A percentile compares a stretch with the other conserved stretches of the same genome.
phyloP scores from a whole-genome alignment of 2,888 invertebrate species.

The Cephus runcator region DNA sequence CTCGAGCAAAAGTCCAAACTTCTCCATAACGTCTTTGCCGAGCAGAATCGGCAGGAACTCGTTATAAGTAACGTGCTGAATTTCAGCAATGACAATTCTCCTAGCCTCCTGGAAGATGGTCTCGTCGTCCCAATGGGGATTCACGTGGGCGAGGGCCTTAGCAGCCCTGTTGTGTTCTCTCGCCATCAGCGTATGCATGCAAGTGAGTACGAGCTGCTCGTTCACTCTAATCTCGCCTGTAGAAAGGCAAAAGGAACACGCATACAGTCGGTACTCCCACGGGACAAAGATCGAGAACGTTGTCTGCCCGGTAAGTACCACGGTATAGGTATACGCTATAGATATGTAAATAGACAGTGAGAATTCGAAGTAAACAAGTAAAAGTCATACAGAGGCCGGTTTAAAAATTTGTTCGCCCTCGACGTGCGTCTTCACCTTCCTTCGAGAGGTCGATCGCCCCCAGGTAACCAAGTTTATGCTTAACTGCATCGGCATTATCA shows the following conservation, averaged over 20 bases:
- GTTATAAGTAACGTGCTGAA: conserved; percentile 91
- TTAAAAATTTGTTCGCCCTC: background rate
- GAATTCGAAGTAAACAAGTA: background rate
- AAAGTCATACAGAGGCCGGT: background rate
- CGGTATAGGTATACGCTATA: background rate
- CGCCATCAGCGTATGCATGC: conserved; percentile 92
- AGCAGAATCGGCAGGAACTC: conserved; percentile 90
- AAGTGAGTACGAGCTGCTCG: conserved; percentile 88
- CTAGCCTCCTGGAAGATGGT: conserved; percentile 89
- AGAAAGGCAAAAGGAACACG: conserved; percentile 31
- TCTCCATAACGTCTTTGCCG: conserved; percentile 92
- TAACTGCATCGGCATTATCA: background rate
- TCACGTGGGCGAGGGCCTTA: conserved; percentile 78
- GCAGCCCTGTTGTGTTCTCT: conserved; percentile 92
- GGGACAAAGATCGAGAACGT: background rate
- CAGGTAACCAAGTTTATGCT: background rate
- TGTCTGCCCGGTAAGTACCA: background rate
- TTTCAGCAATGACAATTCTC: conserved; percentile 85
- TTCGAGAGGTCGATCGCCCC: background rate
- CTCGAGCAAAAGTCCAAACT: conserved; percentile 84
- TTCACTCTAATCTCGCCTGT: conserved; percentile 91
- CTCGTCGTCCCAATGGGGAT: conserved; percentile 95
- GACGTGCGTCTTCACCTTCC: background rate
- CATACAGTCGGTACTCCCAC: background rate
- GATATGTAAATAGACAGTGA: background rate